Evolutionary conservation across 92 coral and sea anemone species (phyloP).

Genomic region (Parazoanthus swiftii): DNA sequence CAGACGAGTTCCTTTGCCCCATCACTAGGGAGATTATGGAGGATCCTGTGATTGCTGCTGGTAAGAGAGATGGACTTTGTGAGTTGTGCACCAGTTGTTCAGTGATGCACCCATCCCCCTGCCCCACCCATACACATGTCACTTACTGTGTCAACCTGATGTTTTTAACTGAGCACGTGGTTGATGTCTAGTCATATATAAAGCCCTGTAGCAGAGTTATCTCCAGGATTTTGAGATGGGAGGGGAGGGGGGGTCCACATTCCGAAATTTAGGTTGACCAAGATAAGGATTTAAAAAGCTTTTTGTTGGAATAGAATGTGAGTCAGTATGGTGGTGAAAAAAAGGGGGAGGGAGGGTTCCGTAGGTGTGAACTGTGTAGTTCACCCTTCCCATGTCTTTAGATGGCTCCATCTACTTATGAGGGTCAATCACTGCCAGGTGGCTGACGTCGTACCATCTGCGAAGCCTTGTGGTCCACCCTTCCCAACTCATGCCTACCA

Average conservation of each 20-base stretch:
- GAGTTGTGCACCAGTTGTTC: conserved; percentile 67
- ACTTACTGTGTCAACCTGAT: conserved; percentile 41
- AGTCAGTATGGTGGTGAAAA: no score
- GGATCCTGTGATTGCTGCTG: conserved; percentile 98
- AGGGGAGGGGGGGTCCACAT: no score
- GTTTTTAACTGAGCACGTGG: conserved; percentile 41
- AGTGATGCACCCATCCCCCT: conserved; percentile 46
- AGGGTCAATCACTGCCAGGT: no score
- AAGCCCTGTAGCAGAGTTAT: conserved; percentile 64
- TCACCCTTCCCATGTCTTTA: not conserved
- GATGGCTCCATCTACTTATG: no score
- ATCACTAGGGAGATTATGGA: conserved; percentile 93
- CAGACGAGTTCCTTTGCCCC: conserved; percentile 97
- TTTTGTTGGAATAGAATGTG: no score
- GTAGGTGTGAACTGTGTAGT: no score
- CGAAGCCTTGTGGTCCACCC: not conserved
- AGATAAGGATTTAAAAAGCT: no score
- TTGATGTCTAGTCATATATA: not conserved
- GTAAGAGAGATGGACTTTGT: conserved; percentile 33
- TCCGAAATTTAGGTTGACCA: no score
- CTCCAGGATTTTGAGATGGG: no score
- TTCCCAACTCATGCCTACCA: not conserved
- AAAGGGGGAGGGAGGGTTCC: no score
- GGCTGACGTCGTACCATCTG: not conserved
- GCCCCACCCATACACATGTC: not conserved